phyloP scores from a whole-genome alignment of 2,888 invertebrate species.

The Drosophila rubida region DNA sequence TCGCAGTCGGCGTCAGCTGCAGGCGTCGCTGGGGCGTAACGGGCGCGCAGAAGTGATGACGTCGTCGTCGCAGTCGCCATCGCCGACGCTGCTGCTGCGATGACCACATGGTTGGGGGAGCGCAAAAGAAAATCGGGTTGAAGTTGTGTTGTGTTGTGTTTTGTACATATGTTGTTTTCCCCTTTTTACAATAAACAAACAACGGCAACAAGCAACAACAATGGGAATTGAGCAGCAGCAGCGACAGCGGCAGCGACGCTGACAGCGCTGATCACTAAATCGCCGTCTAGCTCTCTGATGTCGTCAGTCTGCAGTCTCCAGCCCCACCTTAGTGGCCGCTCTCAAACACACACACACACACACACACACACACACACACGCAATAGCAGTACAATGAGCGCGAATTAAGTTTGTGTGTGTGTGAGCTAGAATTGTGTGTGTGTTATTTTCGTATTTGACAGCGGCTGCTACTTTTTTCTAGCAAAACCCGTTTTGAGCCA shows the following conservation, averaged over 20 bases:
- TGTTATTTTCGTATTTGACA: conserved; percentile 53
- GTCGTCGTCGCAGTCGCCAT: conserved; percentile 56
- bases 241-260: conserved; percentile 29
- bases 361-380: conserved; percentile 1
- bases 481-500: conserved; percentile 67
- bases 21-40: conserved; percentile 62
- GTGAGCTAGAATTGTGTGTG: conserved; percentile 30
- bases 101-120: conserved; percentile 47
- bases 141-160: conserved; percentile 2
- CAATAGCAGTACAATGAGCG: conserved; percentile 43
- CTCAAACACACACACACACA: conserved; percentile 17
- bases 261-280: conserved; percentile 54
- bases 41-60: conserved; percentile 60
- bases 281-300: conserved; percentile 44
- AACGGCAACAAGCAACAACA: conserved; percentile 11
- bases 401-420: conserved; percentile 45
- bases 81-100: conserved; percentile 30
- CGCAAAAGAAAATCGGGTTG: conserved; percentile 4
- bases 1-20: conserved; percentile 37
- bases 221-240: conserved; percentile 31
- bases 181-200: conserved; percentile 21
- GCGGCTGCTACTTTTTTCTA: conserved; percentile 48
- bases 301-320: conserved; percentile 47
- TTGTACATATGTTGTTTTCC: neutral
- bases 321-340: conserved; percentile 66